Evolutionary conservation across 2,888 invertebrate species (phyloP).

Genomic region (Suillia variegata): DNA sequence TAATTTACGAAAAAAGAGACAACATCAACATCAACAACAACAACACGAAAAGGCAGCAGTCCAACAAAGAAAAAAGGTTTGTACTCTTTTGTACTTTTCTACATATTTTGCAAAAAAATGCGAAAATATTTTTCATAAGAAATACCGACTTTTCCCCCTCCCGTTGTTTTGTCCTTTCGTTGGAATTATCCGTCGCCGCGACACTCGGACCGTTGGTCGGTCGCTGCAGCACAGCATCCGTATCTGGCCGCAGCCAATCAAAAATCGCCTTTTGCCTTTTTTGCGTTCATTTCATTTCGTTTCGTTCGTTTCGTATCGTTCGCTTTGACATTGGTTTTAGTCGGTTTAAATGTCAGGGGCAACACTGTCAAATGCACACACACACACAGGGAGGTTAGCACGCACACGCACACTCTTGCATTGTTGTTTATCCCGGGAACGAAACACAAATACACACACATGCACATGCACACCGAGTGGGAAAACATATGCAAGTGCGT

Average conservation of each 20-base stretch:
- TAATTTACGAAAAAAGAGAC: no score
- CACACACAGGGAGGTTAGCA: not conserved
- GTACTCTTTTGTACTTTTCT: no score
- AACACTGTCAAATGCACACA: not conserved
- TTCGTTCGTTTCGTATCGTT: no score
- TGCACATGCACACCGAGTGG: not conserved
- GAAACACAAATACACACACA: not conserved
- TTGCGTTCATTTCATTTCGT: no score
- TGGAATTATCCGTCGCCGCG: no score
- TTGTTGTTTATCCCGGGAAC: not conserved
- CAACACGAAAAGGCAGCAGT: no score
- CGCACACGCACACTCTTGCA: not conserved
- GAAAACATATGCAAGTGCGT: no score
- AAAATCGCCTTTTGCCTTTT: not conserved
- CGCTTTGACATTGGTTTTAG: slow-evolving; percentile 1
- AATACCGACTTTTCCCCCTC: not conserved
- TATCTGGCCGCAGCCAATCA: not conserved
- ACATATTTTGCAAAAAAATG: not conserved
- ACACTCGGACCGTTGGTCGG: no score
- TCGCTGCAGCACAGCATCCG: not conserved
- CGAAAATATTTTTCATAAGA: not conserved
- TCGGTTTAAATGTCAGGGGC: slow-evolving; percentile 2
- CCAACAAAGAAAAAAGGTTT: no score
- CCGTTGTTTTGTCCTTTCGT: not conserved
- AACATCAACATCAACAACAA: no score